Evolutionary conservation across 2,888 invertebrate genomes (phyloP).

Genomic region (Pelosia muscerda): DNA sequence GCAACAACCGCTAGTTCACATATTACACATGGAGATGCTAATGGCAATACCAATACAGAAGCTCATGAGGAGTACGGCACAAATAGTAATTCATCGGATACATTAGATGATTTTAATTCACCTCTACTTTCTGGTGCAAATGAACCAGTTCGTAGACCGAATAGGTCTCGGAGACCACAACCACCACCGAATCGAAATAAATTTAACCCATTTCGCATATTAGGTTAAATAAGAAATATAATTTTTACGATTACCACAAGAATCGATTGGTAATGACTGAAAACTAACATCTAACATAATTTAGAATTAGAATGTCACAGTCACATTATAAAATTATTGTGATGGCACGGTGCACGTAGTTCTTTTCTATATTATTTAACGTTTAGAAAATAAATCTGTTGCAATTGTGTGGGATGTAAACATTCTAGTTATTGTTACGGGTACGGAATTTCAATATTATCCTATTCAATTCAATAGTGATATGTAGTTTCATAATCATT

Average conservation of each 20-base stretch:
- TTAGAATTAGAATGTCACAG: slow-evolving; percentile 62
- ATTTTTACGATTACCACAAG: slow-evolving; percentile 61
- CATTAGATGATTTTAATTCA: slow-evolving; percentile 75
- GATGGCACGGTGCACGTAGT: slow-evolving; percentile 82
- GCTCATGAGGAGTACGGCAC: slow-evolving; percentile 49
- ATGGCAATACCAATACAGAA: slow-evolving; percentile 30
- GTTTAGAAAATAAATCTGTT: slow-evolving; percentile 20
- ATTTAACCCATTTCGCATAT: slow-evolving; percentile 83
- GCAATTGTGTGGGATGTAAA: slow-evolving; percentile 23
- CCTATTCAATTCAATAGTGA: slow-evolving; percentile 29
- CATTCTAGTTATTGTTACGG: slow-evolving; percentile 26
- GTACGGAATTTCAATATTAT: slow-evolving; percentile 27
- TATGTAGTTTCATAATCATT: slow-evolving; percentile 31
- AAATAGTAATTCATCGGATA: slow-evolving; percentile 58
- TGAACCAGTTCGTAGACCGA: slow-evolving; percentile 77
- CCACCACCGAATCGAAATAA: slow-evolving; percentile 72
- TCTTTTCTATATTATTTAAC: slow-evolving; percentile 49
- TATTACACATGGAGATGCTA: slow-evolving; percentile 27
- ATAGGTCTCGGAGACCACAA: slow-evolving; percentile 75
- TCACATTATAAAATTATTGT: slow-evolving; percentile 64
- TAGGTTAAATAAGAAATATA: slow-evolving; percentile 68
- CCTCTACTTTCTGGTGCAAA: slow-evolving; percentile 80
- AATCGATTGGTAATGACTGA: slow-evolving; percentile 68
- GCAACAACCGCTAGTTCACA: slow-evolving; percentile 20
- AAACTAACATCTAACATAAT: slow-evolving; percentile 63